Base-by-base conservation (phyloP, 2,888 invertebrate genomes). In the Empis stercorea region DNA sequence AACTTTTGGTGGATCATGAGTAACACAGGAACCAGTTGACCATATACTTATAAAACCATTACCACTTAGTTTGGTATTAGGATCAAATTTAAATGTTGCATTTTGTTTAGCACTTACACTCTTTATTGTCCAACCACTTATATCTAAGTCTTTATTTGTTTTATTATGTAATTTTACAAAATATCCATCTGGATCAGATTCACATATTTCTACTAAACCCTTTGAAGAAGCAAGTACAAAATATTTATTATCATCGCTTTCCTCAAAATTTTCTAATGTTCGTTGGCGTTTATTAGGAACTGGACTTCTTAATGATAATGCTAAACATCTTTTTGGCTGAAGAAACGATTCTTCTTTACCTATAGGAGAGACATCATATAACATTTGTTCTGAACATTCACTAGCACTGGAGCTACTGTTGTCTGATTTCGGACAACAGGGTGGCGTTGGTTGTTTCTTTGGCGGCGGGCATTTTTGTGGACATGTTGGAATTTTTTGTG, bases 41-140 rank as follows among this genome's bases (percentile, higher is more conserved):
- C 23, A 27, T 27, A 27, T 9, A 9, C 23, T 27, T 27, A 27
- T 7, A 9, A 4, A 27, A 7, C 9, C 9, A 27, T 27, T 27
- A 27, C 7, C 23, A 6, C 7, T 7, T 6, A 27, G 5, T 61
- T 86, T 84, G 51, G 83, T 76, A 9, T 80, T 80, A 58, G 89
- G 81, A 69, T 88, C 87, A 72, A 93, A 92, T 71, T 92, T 93
- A 75, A 82, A 91, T 30, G 74, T 62, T 0, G 86, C 84, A 67
- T 89, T 87, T 52, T 76, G 68, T 2, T 76, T 75, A 38, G 84
- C 87, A 6, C 83, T 84, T 56, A 78, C 79, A 52, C 89, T 82
- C 13, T 83, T 64, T 37, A 93, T 65, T 64, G 85, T 82, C 84
- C 84, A 93, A 10, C 52, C 52, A 36, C 51, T 47, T 41, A 50